phyloP scores from a whole-genome alignment of 2,888 invertebrate genomes.

The Pseudococcus longispinus region DNA sequence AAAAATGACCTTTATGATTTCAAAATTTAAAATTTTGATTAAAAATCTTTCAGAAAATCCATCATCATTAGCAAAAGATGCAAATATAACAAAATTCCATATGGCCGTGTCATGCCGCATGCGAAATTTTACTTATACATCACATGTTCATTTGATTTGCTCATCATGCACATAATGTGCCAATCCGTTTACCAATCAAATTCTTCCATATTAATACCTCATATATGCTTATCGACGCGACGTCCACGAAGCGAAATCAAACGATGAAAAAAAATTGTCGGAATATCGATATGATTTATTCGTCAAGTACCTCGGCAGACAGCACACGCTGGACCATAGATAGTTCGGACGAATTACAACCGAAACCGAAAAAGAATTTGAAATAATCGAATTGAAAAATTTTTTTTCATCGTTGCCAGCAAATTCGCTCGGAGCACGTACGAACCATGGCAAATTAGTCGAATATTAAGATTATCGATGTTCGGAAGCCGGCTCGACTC shows the following conservation, averaged over 20 bases:
- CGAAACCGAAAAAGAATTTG: constrained; percentile 10
- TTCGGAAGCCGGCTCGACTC: constrained; percentile 14
- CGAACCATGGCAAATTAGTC: constrained; percentile 50
- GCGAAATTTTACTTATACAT: too few species aligned
- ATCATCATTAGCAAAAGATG: too few species aligned
- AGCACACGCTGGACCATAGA: neutral
- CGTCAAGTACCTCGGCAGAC: neutral
- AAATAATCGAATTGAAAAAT: neutral
- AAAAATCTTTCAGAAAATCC: too few species aligned
- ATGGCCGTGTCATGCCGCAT: too few species aligned
- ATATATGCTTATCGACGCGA: neutral
- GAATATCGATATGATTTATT: neutral
- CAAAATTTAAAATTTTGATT: neutral
- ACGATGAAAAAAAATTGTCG: neutral
- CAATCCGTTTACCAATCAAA: too few species aligned
- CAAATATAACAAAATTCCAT: too few species aligned
- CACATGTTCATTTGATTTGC: too few species aligned
- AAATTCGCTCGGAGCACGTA: constrained; percentile 46
- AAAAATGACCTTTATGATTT: neutral
- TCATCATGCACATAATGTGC: too few species aligned
- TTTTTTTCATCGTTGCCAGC: neutral
- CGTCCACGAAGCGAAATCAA: neutral
- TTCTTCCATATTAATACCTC: too few species aligned
- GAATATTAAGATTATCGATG: constrained; percentile 51
- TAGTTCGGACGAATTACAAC: neutral